Evolutionary conservation across 2,113 vertebrate species (phyloP).

Genomic region (Notothenia rossii): DNA sequence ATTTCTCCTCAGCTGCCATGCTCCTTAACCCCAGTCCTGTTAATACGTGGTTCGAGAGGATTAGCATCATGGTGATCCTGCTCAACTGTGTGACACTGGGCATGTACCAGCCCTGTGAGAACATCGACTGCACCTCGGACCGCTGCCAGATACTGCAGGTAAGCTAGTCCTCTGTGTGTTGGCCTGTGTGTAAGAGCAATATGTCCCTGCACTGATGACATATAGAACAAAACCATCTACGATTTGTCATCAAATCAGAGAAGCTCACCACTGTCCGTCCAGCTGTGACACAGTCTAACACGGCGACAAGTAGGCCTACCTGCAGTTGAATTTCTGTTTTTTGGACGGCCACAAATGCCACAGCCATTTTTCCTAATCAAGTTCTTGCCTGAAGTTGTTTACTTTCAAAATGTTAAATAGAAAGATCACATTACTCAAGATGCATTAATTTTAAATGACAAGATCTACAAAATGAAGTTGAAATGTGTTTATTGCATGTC

Average conservation of each 20-base stretch:
- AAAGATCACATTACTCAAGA: too few relatives aligned
- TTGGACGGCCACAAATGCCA: neutral
- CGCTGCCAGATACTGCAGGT: conserved; percentile 98
- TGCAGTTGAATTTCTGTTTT: neutral
- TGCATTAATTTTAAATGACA: too few relatives aligned
- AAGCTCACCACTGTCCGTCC: conserved; percentile 14
- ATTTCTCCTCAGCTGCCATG: conserved; percentile 27
- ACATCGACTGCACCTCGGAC: conserved; percentile 97
- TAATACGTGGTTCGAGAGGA: conserved; percentile 95
- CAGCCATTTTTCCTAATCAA: neutral
- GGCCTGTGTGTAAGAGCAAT: neutral
- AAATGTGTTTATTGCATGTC: too few relatives aligned
- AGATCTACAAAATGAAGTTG: too few relatives aligned
- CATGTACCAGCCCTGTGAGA: conserved; percentile 98
- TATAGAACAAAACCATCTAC: conserved; percentile 23
- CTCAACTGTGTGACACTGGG: conserved; percentile 98
- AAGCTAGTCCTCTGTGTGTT: conserved; percentile 43
- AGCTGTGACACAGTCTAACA: conserved; percentile 20
- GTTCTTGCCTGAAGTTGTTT: too few relatives aligned
- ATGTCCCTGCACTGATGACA: neutral
- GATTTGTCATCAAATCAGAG: conserved; percentile 13
- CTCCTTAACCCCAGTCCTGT: conserved; percentile 77
- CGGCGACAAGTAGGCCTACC: conserved; percentile 29
- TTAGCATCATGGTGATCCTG: conserved; percentile 99
- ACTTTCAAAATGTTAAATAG: too few relatives aligned